Percentiles rank a stretch among this genome's conserved stretches.
phyloP scores from a whole-genome alignment of 2,797 vertebrate genomes.

The Ceyx erithaca region DNA sequence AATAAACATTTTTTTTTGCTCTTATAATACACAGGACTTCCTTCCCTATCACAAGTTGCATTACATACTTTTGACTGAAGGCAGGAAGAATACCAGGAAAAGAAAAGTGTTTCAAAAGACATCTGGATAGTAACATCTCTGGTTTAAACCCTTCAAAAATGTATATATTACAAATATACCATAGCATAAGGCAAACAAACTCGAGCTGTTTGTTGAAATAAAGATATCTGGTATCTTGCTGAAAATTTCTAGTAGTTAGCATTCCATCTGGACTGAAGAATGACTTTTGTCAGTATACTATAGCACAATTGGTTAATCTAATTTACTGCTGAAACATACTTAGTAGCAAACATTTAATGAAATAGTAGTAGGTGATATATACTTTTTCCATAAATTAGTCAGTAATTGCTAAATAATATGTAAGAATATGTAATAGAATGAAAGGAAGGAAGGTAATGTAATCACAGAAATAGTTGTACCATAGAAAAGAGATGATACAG shows the following conservation, averaged over 20 bases:
- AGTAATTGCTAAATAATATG: background rate
- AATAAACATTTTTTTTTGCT: background rate
- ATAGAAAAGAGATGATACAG: accelerated
- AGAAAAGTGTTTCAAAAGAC: background rate
- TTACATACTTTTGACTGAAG: slow-evolving; percentile 16
- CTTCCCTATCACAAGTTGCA: background rate
- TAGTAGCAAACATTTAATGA: background rate
- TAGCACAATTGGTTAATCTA: background rate
- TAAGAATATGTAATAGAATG: background rate
- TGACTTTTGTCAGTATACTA: background rate
- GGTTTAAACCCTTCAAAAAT: background rate
- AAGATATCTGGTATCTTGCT: background rate
- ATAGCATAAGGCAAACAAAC: background rate
- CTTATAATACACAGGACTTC: background rate
- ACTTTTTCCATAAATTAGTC: background rate
- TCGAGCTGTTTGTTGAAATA: background rate
- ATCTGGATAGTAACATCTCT: background rate
- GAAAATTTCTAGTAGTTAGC: background rate
- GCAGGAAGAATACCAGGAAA: background rate
- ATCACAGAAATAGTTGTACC: background rate
- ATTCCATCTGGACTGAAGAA: background rate
- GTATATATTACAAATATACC: background rate
- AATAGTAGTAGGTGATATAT: background rate
- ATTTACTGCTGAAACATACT: background rate
- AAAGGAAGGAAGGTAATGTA: background rate